Conservation (phyloP, 2,113 vertebrate genomes). For the Aspiorhynchus laticeps region DNA sequence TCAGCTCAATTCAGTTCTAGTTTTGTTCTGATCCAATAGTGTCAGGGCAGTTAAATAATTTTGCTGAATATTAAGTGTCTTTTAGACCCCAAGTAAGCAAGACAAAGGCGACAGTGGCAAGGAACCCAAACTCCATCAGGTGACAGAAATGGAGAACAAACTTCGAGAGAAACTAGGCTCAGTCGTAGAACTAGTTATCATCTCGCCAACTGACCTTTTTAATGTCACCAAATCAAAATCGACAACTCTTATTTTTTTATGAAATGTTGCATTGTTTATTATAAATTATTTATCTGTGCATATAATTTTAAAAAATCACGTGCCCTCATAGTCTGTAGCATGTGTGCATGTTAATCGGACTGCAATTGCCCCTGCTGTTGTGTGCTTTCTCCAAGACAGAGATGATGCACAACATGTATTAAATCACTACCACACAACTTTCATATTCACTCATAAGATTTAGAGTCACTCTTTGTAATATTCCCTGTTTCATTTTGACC, state of each 20-base stretch:
- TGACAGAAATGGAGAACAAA: background rate
- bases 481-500: constrained; percentile 4
- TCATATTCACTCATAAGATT: background rate
- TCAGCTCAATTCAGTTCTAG: background rate
- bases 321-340: background rate
- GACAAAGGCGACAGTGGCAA: too few species aligned
- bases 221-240: background rate
- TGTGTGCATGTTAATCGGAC: background rate
- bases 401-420: background rate
- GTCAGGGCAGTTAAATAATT: background rate
- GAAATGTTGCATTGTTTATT: background rate
- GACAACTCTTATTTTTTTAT: background rate
- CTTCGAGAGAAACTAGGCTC: too few species aligned
- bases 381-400: background rate
- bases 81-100: too few species aligned
- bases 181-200: too few species aligned
- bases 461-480: background rate
- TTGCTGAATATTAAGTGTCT: background rate
- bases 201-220: background rate
- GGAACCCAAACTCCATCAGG: too few species aligned
- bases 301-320: too few species aligned
- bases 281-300: background rate
- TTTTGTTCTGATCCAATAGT: background rate
- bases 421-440: constrained; percentile 2
- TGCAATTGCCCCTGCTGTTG: background rate